Percentiles rank a stretch among this genome's conserved stretches.
Evolutionary conservation across 1,140 invertebrate genomes (phyloP).

Genomic region (Dendrolimus punctatus): DNA sequence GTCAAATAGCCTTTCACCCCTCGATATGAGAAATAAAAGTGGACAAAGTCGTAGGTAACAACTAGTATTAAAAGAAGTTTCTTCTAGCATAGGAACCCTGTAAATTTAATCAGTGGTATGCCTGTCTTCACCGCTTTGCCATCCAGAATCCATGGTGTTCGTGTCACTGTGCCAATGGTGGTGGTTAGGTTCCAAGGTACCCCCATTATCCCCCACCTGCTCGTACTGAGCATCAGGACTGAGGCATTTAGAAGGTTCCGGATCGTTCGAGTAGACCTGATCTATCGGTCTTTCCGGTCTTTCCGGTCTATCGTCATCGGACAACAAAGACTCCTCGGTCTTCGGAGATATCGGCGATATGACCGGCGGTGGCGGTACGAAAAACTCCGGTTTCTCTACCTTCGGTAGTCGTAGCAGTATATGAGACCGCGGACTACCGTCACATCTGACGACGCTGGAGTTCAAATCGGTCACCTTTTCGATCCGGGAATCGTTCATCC

Average conservation of each 20-base stretch:
- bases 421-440: constrained; percentile 51
- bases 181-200: constrained; percentile 49
- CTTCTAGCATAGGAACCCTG: not conserved
- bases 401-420: constrained; percentile 31
- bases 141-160: constrained; percentile 70
- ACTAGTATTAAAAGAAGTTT: no score
- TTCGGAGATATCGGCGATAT: constrained; percentile 53
- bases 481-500: constrained; percentile 24
- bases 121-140: constrained; percentile 69
- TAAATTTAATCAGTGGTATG: constrained; percentile 56
- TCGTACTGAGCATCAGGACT: constrained; percentile 65
- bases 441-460: constrained; percentile 47
- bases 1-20: no score
- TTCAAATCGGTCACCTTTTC: constrained; percentile 41
- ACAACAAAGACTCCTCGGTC: constrained; percentile 56
- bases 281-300: constrained; percentile 17
- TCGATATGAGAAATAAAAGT: no score
- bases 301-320: constrained; percentile 35
- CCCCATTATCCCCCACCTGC: constrained; percentile 49
- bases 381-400: constrained; percentile 39
- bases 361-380: constrained; percentile 17
- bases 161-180: constrained; percentile 68
- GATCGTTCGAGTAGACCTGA: constrained; percentile 49
- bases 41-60: no score
- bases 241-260: constrained; percentile 50